A percentile compares a stretch with the other conserved stretches of the same genome.
phyloP scores from a whole-genome alignment of 2,888 invertebrate genomes.

The Pseudanteris insignis region DNA sequence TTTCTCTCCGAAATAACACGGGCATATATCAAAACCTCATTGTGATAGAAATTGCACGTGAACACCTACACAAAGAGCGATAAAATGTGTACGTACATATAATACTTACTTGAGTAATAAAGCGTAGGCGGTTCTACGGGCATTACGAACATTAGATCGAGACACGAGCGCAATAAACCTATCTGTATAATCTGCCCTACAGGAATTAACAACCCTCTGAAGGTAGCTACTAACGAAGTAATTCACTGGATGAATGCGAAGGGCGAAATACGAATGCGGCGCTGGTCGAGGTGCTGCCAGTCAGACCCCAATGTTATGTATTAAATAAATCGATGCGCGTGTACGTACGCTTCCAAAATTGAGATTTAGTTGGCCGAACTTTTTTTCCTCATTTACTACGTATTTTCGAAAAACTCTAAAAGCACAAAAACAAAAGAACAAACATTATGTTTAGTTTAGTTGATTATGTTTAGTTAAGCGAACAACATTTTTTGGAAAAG shows the following conservation, averaged over 20 bases:
- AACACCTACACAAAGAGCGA: conserved; percentile 15
- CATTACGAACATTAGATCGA: conserved; percentile 67
- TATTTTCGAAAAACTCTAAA: no score
- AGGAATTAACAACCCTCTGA: conserved; percentile 67
- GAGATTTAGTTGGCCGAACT: conserved; percentile 61
- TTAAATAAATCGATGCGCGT: conserved; percentile 38
- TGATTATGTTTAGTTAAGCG: no score
- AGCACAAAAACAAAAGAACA: conserved; percentile 14
- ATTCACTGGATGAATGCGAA: conserved; percentile 66
- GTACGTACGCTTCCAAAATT: conserved; percentile 56
- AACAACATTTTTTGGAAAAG: no score
- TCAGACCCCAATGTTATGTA: conserved; percentile 26
- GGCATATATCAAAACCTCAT: conserved; percentile 39
- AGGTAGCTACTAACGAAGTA: conserved; percentile 67
- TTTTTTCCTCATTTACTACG: conserved; percentile 45
- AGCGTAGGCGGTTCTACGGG: conserved; percentile 55
- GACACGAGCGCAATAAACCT: conserved; percentile 67
- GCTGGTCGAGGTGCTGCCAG: conserved; percentile 40
- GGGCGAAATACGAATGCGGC: conserved; percentile 48
- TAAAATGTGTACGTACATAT: conserved; percentile 34
- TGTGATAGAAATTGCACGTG: conserved; percentile 32
- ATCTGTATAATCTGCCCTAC: conserved; percentile 67
- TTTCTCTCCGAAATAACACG: no score
- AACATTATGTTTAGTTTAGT: no score
- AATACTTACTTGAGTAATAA: conserved; percentile 44